phyloP scores from a whole-genome alignment of 2,888 invertebrate genomes.

The Drosophila trichaetosa region DNA sequence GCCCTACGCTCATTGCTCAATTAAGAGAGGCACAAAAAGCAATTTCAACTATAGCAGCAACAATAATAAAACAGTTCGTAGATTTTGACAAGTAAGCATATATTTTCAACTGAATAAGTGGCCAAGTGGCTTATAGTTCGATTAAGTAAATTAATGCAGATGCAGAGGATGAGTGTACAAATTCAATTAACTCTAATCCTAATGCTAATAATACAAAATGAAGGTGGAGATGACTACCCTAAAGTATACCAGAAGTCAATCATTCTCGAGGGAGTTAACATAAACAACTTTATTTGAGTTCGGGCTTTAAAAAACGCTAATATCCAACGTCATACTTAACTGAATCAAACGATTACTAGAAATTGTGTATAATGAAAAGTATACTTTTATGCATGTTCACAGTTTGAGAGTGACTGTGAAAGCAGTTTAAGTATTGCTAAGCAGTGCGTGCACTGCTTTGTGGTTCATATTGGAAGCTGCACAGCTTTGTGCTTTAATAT shows the following conservation, averaged over 20 bases:
- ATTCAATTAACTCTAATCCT: neutral
- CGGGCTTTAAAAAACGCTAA: neutral
- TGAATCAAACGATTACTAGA: neutral
- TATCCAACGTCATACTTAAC: neutral
- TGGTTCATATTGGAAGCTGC: neutral
- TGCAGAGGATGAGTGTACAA: neutral
- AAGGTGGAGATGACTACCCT: neutral
- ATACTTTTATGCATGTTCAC: neutral
- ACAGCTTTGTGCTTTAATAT: neutral
- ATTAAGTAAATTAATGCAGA: neutral
- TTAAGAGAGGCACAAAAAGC: constrained; percentile 53
- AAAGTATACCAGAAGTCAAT: neutral
- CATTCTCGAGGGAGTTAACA: neutral
- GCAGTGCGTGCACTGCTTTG: neutral
- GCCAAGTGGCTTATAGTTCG: neutral
- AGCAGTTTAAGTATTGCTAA: neutral
- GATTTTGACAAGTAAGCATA: neutral
- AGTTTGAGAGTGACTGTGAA: neutral
- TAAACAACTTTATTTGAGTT: neutral
- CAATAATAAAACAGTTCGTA: constrained; percentile 33
- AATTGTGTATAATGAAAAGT: neutral
- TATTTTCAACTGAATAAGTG: neutral
- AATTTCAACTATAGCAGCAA: constrained; percentile 19
- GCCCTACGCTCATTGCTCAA: constrained; percentile 57
- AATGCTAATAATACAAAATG: neutral